phyloP scores from a whole-genome alignment of 2,888 invertebrate species.

The Onchidella celtica region DNA sequence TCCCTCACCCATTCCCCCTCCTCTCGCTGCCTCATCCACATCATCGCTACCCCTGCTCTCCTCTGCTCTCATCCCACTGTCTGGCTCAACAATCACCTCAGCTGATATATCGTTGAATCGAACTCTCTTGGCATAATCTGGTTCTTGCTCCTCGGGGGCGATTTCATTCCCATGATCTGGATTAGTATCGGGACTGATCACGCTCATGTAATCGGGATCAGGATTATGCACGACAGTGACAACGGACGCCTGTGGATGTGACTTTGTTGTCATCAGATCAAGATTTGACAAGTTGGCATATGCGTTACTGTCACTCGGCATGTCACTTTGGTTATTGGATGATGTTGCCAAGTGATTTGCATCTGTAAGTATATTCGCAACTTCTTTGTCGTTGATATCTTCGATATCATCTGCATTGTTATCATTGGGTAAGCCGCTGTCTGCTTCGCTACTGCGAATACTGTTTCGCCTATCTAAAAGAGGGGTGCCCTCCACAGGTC shows the following conservation, averaged over 20 bases:
- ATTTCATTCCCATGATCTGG: too few species aligned
- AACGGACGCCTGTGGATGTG: background rate
- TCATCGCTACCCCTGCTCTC: too few species aligned
- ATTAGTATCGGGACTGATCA: background rate
- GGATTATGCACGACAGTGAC: constrained; percentile 1
- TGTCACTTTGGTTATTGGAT: background rate
- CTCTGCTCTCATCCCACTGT: too few species aligned
- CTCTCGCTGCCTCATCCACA: too few species aligned
- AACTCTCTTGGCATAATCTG: constrained; percentile 68
- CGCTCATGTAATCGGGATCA: background rate
- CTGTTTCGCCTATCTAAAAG: background rate
- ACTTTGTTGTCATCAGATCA: background rate
- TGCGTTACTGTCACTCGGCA: background rate
- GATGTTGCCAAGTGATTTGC: too few species aligned
- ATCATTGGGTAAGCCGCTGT: background rate
- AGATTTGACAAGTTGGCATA: background rate
- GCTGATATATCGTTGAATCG: constrained; percentile 54
- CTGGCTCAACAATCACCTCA: too few species aligned
- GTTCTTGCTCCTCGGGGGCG: constrained; percentile 62
- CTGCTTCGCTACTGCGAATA: background rate
- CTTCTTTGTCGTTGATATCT: constrained; percentile 18
- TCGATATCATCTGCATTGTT: background rate
- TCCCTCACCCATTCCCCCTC: too few species aligned
- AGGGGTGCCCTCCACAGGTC: background rate
- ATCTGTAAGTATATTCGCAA: background rate